Evolutionary conservation across 2,797 vertebrate genomes (phyloP).

Genomic region (Miichthys miiuy): DNA sequence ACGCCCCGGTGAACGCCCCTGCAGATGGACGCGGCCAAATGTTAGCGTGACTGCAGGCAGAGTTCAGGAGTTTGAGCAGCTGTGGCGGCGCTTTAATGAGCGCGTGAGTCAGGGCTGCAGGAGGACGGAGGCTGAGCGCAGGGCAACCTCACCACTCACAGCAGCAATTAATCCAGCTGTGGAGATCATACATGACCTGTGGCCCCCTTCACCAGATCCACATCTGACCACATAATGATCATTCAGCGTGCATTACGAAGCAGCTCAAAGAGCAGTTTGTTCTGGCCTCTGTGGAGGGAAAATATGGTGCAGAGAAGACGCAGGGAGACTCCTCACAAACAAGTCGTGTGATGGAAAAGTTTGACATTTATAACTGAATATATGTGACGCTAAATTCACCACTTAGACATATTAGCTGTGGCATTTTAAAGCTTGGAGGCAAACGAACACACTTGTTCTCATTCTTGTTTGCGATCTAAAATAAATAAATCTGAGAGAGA

Average conservation of each 20-base stretch:
- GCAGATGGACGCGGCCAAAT: neutral
- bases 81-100: slow-evolving; percentile 55
- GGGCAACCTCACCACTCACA: slow-evolving; percentile 29
- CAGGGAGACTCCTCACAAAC: neutral
- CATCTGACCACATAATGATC: slow-evolving; percentile 27
- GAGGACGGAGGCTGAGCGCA: slow-evolving; percentile 15
- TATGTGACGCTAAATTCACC: neutral
- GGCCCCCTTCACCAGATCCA: slow-evolving; percentile 21
- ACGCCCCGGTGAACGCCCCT: slow-evolving; percentile 43
- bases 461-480: neutral
- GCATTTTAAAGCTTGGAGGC: neutral
- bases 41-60: slow-evolving; percentile 44
- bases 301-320: neutral
- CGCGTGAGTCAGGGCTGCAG: slow-evolving; percentile 52
- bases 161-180: slow-evolving; percentile 24
- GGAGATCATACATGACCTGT: slow-evolving; percentile 20
- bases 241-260: neutral
- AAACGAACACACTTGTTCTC: neutral
- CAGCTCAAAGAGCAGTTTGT: slow-evolving; percentile 13
- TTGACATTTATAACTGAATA: neutral
- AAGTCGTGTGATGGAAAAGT: neutral
- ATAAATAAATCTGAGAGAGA: slow-evolving; percentile 11
- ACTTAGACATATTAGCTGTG: neutral
- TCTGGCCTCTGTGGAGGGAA: neutral
- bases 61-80: slow-evolving; percentile 51